A percentile compares a stretch with the other conserved stretches of the same genome.
Conservation (phyloP, 1,140 invertebrate genomes). For the Dinoponera quadriceps region DNA sequence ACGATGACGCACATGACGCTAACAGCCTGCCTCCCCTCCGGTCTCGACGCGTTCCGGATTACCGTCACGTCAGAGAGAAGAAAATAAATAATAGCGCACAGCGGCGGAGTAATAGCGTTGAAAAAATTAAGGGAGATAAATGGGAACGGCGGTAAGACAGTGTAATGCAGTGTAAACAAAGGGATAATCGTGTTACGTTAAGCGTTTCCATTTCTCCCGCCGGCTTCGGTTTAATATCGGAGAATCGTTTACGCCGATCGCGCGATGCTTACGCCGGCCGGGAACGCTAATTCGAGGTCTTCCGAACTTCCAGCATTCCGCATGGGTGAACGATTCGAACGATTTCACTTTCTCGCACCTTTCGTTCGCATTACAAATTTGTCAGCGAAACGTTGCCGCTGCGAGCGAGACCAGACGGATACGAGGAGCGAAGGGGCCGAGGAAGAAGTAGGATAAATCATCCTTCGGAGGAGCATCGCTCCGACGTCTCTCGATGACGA, state of each 20-base stretch:
- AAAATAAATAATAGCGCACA: slow-evolving; percentile 25
- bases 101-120: slow-evolving; percentile 12
- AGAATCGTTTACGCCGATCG: background rate
- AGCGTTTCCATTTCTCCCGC: background rate
- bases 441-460: background rate
- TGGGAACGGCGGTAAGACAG: slow-evolving; percentile 13
- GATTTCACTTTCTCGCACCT: background rate
- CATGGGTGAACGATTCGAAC: background rate
- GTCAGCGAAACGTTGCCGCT: background rate
- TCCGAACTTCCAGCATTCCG: background rate
- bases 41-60: slow-evolving; percentile 43
- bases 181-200: background rate
- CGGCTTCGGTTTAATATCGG: background rate
- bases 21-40: slow-evolving; percentile 63
- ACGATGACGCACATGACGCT: slow-evolving; percentile 67
- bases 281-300: background rate
- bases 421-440: background rate
- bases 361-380: background rate
- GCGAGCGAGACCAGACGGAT: background rate
- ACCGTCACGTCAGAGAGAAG: slow-evolving; percentile 26
- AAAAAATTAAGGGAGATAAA: slow-evolving; percentile 54
- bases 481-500: background rate
- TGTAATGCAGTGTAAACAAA: slow-evolving; percentile 19
- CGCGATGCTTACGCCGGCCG: background rate
- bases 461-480: background rate